Evolutionary conservation across 2,888 invertebrate genomes (phyloP), one percentile per base, ranked within the genome.

Genomic region (Furcula furcula): DNA sequence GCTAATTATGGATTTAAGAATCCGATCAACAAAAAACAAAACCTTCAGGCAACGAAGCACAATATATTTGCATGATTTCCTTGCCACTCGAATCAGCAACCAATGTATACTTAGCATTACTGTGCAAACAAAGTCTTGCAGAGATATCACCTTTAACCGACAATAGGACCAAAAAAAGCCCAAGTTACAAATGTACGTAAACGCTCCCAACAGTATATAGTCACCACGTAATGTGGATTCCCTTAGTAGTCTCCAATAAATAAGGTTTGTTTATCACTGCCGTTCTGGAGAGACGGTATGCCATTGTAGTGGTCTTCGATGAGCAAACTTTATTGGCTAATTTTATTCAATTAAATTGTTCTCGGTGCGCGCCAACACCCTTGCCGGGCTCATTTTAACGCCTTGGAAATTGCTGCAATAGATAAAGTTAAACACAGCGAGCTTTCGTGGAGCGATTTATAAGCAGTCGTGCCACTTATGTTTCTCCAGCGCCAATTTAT

Each of bases 271-370:
- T 88, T 87, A 88, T 77, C 81, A 70, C 42, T 54, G 51, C 52
- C 47, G 61, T 55, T 46, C 49, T 59, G 55, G 59, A 49, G 55
- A 71, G 64, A 67, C 68, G 85, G 87, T 83, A 85, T 86, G 80
- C 85, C 84, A 85, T 87, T 88, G 87, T 87, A 69, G 71, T 67
- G 47, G 63, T 51, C 69, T 71, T 81, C 81, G 80, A 81, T 73
- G 66, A 51, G 61, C 59, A 55, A 69, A 80, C 65, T 88, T 88
- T 88, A 88, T 87, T 82, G 84, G 83, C 83, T 87, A 87, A 87
- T 87, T 87, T 87, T 78, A 80, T 86, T 83, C 87, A 86, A 87
- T 87, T 86, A 86, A 85, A 86, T 82, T 82, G 84, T 85, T 83
- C 76, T 62, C 62, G 65, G 59, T 67, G 70, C 66, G 58, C 63